A percentile compares a stretch with the other conserved stretches of the same genome.
These are phyloP conservation scores for Mormyrus lacerda DNA, from an alignment of 2,113 vertebrate genomes.

Conservation along the genomic window DNA sequence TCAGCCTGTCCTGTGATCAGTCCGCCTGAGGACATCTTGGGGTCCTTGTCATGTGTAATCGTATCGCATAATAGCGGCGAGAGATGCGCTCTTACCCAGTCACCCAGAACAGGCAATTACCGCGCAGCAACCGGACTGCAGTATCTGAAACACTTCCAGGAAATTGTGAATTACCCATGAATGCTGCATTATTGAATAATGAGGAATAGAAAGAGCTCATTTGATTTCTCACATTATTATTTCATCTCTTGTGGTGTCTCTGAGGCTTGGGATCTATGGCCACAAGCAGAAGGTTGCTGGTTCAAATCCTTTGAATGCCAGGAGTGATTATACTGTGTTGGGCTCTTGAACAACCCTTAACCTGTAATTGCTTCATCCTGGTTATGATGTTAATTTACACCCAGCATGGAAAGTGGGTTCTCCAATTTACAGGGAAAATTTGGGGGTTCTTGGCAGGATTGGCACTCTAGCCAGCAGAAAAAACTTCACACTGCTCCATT, in stretches of 20 bases:
- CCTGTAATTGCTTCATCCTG: too few species aligned
- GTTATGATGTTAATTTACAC: too few species aligned
- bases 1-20: not conserved
- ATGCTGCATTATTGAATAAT: conserved; percentile 51
- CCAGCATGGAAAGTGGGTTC: too few species aligned
- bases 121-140: conserved; percentile 41
- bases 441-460: too few species aligned
- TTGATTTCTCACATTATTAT: conserved; percentile 42
- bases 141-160: conserved; percentile 41
- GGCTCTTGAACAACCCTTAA: too few species aligned
- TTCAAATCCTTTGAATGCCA: too few species aligned
- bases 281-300: too few species aligned
- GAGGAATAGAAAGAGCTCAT: conserved; percentile 36
- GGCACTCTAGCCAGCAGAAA: too few species aligned
- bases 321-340: too few species aligned
- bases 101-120: conserved; percentile 56
- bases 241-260: conserved; percentile 31
- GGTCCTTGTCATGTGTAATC: conserved; percentile 48
- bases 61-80: conserved; percentile 51
- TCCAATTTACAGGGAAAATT: too few species aligned
- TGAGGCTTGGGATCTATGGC: not conserved
- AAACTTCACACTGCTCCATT: too few species aligned
- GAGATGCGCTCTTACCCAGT: conserved; percentile 47
- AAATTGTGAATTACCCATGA: conserved; percentile 36
- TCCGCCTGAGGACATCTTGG: conserved; percentile 4